Evolutionary conservation across 2,797 vertebrate genomes (phyloP), one percentile per base, ranked within the genome.

Genomic region (Sciurus vulgaris): DNA sequence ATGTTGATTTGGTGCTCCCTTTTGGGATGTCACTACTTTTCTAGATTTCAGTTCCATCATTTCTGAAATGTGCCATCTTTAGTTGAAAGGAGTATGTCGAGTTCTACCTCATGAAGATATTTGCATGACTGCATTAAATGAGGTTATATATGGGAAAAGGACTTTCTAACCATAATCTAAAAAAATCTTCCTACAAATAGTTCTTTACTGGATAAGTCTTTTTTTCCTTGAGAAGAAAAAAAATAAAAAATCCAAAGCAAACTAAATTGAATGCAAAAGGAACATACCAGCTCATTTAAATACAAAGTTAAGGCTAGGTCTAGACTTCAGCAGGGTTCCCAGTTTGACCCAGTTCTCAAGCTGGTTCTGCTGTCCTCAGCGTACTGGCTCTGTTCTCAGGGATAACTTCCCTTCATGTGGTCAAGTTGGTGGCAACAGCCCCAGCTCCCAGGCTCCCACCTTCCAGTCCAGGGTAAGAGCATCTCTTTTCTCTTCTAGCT

Each of bases 191-290:
- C 47, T 83, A 59, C 30, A 87, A 86, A 70, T 74, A 47, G 28
- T 78, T 87, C 63, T 13, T 26, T 69, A 44, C 2, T 92, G 10
- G 69, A 2, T 56, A 87, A 94, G 18, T 59, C 77, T 47, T 70
- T 76, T 86, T 86, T 86, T 74, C 49, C 77, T 86, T 93, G 22
- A 30, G 77, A 87, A 35, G 22, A 38, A 81, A 49, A 77, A n/a
- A 81, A 49, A 77, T n/a, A n/a, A 96, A 97, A 96, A 97, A 84
- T 7, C 1, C 44, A 89, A 89, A 86, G 28, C 49, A 51, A 93
- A 86, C 22, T 63, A 28, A 89, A 74, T 0, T 78, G 81, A 87
- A 20, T 44, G 5, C 1, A 47, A 54, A 69, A 49, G 33, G 20
- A 83, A 73, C 3, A 49, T 30, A 47, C 18, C 56, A 59, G 35